These are phyloP conservation scores for Aegithalos caudatus DNA, from an alignment of 2,113 vertebrate genomes.

Conservation along the genomic window DNA sequence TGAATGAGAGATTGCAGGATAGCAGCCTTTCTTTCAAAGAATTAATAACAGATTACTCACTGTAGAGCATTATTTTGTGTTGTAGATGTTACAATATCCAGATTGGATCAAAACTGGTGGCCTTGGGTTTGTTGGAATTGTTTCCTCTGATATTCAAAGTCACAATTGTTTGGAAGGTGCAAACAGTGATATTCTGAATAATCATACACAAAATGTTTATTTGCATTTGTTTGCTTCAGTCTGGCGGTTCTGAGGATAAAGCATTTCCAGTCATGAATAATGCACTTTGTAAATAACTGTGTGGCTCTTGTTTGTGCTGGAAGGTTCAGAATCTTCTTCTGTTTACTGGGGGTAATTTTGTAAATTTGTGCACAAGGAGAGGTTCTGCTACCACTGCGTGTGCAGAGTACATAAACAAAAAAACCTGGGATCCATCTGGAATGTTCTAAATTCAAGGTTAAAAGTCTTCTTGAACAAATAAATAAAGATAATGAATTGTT, in stretches of 20 bases:
- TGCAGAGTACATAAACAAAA: not conserved
- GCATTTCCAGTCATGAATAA: not conserved
- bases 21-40: not conserved
- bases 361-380: not conserved
- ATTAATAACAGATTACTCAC: not conserved
- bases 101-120: not conserved
- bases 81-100: fast-evolving
- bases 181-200: not conserved
- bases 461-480: not conserved
- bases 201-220: not conserved
- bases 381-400: not conserved
- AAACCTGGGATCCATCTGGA: not conserved
- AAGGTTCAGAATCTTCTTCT: not conserved
- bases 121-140: not conserved
- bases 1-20: not conserved
- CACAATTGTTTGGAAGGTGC: not conserved
- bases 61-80: not conserved
- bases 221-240: not conserved
- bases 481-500: not conserved
- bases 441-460: not conserved
- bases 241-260: not conserved
- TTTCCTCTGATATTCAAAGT: not conserved
- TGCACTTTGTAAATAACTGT: not conserved
- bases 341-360: not conserved
- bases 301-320: not conserved